phyloP scores from a whole-genome alignment of 2,888 invertebrate genomes.

The Mesorhabditis spiculigera region DNA sequence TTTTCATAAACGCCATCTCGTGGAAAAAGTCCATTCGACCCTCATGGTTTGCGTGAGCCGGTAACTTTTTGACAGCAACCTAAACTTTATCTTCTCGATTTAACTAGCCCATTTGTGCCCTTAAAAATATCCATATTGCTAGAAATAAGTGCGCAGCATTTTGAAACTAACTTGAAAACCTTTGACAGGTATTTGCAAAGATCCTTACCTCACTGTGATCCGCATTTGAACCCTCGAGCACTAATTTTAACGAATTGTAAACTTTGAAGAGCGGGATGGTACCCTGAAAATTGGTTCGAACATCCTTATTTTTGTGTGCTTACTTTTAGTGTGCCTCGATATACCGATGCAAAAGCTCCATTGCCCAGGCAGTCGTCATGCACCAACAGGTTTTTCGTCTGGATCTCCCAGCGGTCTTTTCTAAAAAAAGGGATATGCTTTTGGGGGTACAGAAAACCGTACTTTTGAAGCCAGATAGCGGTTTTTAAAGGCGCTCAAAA shows the following conservation, averaged over 20 bases:
- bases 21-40: constrained; percentile 41
- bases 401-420: constrained; percentile 43
- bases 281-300: constrained; percentile 10
- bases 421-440: too few species aligned
- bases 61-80: constrained; percentile 46
- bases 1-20: constrained; percentile 51
- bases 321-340: constrained; percentile 37
- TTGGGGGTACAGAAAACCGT: too few species aligned
- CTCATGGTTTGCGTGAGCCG: constrained; percentile 41
- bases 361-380: constrained; percentile 40
- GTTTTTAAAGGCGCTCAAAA: too few species aligned
- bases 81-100: background rate
- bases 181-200: too few species aligned
- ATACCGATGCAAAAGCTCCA: constrained; percentile 49
- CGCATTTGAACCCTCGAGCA: constrained; percentile 23
- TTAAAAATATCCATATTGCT: too few species aligned
- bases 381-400: constrained; percentile 31
- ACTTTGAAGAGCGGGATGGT: constrained; percentile 29
- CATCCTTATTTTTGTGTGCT: background rate
- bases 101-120: background rate
- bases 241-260: constrained; percentile 20
- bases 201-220: constrained; percentile 20
- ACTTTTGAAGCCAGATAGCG: too few species aligned
- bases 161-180: too few species aligned
- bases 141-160: too few species aligned